Percentiles rank a stretch among this genome's conserved stretches.
Evolutionary conservation across 2,888 invertebrate genomes (phyloP).

Genomic region (Lumbricus terrestris): DNA sequence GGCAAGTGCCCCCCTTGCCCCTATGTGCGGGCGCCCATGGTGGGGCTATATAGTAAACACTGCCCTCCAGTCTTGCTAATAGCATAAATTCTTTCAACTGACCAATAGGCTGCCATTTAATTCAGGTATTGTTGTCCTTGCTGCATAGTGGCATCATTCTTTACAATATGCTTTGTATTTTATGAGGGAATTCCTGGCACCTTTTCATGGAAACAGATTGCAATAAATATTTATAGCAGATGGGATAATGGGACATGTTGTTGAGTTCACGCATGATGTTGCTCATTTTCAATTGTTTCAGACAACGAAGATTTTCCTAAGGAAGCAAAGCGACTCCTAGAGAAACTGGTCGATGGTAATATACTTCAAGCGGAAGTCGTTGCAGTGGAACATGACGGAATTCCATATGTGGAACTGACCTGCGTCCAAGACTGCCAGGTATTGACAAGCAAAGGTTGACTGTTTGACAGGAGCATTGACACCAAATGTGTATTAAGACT

Average conservation of each 20-base stretch:
- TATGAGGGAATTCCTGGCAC: not conserved
- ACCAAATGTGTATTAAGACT: not conserved
- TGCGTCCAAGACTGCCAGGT: conserved; percentile 8
- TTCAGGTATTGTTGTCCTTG: not conserved
- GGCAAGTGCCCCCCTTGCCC: no score
- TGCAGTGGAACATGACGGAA: conserved; percentile 20
- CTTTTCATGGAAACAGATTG: not conserved
- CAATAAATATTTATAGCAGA: not conserved
- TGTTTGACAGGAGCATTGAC: not conserved
- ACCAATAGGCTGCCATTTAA: not conserved
- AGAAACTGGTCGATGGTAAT: conserved; percentile 15
- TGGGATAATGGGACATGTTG: no score
- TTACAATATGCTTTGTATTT: not conserved
- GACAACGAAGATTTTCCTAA: not conserved
- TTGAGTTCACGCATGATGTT: not conserved
- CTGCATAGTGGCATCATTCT: not conserved
- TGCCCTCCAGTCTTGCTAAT: no score
- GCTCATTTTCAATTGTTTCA: not conserved
- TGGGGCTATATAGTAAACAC: no score
- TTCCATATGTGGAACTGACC: conserved; percentile 24
- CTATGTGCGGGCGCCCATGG: no score
- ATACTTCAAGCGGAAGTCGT: conserved; percentile 20
- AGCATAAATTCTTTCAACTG: not conserved
- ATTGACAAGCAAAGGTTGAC: not conserved
- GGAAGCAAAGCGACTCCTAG: conserved; percentile 21